Percentiles rank a stretch among this genome's conserved stretches.
phyloP scores from a whole-genome alignment of 1,140 invertebrate species.

The Euura saliciscinereae region DNA sequence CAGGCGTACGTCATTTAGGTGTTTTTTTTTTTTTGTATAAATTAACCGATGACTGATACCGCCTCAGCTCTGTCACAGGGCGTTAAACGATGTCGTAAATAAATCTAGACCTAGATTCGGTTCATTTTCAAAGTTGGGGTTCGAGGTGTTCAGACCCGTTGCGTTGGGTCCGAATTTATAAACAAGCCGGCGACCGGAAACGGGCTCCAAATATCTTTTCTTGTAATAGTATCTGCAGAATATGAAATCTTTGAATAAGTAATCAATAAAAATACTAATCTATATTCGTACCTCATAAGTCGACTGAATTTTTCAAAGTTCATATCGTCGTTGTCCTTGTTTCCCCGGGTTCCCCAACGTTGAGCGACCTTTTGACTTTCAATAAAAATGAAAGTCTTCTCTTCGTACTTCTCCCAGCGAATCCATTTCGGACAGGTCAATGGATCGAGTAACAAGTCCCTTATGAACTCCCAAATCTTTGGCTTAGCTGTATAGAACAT shows the following conservation, averaged over 20 bases:
- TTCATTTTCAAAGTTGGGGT: constrained; percentile 64
- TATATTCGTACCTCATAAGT: constrained; percentile 79
- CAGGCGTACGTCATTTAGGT: too few species aligned
- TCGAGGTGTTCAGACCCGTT: constrained; percentile 73
- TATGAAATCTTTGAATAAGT: constrained; percentile 9
- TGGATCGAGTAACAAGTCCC: constrained; percentile 77
- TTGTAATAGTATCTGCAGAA: constrained; percentile 82
- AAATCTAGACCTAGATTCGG: too few species aligned
- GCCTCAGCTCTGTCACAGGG: too few species aligned
- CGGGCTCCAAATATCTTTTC: constrained; percentile 79
- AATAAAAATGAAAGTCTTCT: constrained; percentile 88
- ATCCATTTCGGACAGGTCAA: constrained; percentile 81
- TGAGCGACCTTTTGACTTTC: constrained; percentile 88
- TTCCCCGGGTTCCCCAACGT: constrained; percentile 77
- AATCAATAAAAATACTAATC: constrained; percentile 6
- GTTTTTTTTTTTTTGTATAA: too few species aligned
- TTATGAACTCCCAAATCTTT: constrained; percentile 77
- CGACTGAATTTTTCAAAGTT: constrained; percentile 93
- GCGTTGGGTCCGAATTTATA: constrained; percentile 87
- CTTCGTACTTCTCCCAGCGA: constrained; percentile 86
- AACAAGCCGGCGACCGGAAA: constrained; percentile 80
- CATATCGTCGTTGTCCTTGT: constrained; percentile 88
- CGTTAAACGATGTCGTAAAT: too few species aligned
- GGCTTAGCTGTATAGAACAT: constrained; percentile 18
- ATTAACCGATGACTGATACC: too few species aligned